phyloP scores from a whole-genome alignment of 1,140 invertebrate genomes.

The Subanguina moxae region DNA sequence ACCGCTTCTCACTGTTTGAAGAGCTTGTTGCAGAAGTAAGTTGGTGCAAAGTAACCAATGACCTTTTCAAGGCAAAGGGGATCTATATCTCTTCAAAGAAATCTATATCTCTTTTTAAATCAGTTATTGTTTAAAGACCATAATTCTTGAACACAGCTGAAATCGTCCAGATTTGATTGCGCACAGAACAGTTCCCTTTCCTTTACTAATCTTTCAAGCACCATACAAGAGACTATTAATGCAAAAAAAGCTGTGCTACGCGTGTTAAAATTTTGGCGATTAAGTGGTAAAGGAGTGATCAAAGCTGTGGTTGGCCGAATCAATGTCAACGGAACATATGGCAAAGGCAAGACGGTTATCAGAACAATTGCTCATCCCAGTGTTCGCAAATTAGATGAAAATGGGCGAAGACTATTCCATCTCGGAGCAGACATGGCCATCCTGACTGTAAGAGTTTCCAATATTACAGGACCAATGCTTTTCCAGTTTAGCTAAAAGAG shows the following conservation, averaged over 20 bases:
- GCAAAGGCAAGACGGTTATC: background rate
- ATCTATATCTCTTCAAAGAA: too few species aligned
- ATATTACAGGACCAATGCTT: background rate
- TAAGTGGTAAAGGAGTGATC: background rate
- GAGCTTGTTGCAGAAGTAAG: background rate
- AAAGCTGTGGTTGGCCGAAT: background rate
- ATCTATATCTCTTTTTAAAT: too few species aligned
- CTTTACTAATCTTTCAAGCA: too few species aligned
- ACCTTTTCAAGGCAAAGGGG: too few species aligned
- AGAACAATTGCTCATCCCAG: background rate
- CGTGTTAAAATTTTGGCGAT: background rate
- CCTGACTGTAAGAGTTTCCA: background rate
- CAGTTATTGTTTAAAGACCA: too few species aligned
- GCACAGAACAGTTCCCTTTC: too few species aligned
- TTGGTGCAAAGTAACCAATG: too few species aligned
- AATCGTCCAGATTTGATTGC: too few species aligned
- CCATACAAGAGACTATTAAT: too few species aligned
- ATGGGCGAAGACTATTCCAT: background rate
- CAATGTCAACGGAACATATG: background rate
- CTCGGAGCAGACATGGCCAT: background rate
- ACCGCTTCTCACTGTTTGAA: conserved; percentile 2
- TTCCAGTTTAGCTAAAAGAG: background rate
- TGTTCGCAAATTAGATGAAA: background rate
- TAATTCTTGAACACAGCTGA: too few species aligned
- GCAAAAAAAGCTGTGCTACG: background rate